A percentile compares a stretch with the other conserved stretches of the same genome.
These are phyloP conservation scores for Temnothorax longispinosus DNA, from an alignment of 1,140 invertebrate species.

Conservation along the genomic window DNA sequence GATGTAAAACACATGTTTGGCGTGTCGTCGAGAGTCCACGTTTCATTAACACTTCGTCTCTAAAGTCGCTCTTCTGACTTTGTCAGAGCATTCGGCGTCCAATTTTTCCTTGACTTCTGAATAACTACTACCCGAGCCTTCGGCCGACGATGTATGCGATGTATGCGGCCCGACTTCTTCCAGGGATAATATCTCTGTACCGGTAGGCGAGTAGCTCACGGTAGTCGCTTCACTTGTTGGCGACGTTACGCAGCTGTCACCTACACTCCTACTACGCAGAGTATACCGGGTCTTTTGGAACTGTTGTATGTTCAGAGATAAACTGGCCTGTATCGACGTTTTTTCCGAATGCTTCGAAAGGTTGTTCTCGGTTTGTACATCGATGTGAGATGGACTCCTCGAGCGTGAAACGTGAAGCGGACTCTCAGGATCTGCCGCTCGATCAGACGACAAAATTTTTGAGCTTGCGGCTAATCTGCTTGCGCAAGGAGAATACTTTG, in stretches of 20 bases:
- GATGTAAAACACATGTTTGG: slow-evolving; percentile 33
- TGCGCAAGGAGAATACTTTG: slow-evolving; percentile 84
- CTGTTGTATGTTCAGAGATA: slow-evolving; percentile 78
- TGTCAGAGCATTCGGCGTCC: slow-evolving; percentile 70
- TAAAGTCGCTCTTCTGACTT: slow-evolving; percentile 74
- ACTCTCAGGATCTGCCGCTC: slow-evolving; percentile 76
- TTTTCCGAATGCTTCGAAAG: slow-evolving; percentile 64
- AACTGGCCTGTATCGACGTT: slow-evolving; percentile 73
- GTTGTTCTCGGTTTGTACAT: slow-evolving; percentile 51
- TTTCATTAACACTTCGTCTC: slow-evolving; percentile 80
- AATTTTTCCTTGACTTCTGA: slow-evolving; percentile 68
- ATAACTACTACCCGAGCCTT: slow-evolving; percentile 62
- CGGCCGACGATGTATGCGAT: slow-evolving; percentile 61
- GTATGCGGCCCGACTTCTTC: slow-evolving; percentile 75
- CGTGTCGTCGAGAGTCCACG: slow-evolving; percentile 10
- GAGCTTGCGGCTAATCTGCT: slow-evolving; percentile 83
- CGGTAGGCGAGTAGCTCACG: slow-evolving; percentile 80
- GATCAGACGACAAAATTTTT: slow-evolving; percentile 82
- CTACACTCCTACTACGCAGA: slow-evolving; percentile 78
- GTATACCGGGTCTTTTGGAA: slow-evolving; percentile 72
- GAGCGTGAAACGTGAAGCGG: slow-evolving; percentile 78
- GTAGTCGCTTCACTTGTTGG: slow-evolving; percentile 81
- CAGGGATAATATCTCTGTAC: slow-evolving; percentile 78
- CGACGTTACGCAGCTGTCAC: slow-evolving; percentile 81
- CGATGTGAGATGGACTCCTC: slow-evolving; percentile 75